Conservation (phyloP, 2,888 invertebrate genomes). For the Drosophila subsilvestris region DNA sequence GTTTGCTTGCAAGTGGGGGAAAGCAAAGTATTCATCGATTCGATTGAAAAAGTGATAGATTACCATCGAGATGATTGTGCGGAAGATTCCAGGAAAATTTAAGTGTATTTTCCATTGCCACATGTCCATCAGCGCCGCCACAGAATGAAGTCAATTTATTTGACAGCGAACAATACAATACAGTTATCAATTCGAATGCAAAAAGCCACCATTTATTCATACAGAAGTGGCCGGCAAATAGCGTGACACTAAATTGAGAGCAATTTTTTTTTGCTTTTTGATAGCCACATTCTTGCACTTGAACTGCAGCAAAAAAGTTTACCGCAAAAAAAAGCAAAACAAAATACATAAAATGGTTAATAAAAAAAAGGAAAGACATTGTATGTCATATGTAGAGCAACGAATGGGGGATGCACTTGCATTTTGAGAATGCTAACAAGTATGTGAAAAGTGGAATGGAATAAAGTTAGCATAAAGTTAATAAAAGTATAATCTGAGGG, state of each 20-base stretch:
- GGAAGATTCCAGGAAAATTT: too few species aligned
- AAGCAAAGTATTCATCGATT: slow-evolving; percentile 1
- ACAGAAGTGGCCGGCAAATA: slow-evolving; percentile 14
- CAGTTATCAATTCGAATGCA: slow-evolving; percentile 45
- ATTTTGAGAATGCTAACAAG: too few species aligned
- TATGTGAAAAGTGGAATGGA: background rate
- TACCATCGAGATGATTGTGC: background rate
- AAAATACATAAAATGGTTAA: background rate
- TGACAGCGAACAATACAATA: slow-evolving; percentile 32
- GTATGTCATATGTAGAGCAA: background rate
- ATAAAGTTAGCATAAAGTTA: too few species aligned
- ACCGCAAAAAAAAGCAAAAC: background rate
- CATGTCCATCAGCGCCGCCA: too few species aligned
- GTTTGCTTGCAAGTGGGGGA: background rate
- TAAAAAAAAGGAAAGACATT: background rate
- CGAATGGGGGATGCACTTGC: background rate
- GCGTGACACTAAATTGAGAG: slow-evolving; percentile 47
- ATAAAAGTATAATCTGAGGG: background rate
- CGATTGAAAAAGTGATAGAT: background rate
- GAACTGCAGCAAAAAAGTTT: slow-evolving; percentile 1
- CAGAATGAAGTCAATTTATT: slow-evolving; percentile 8
- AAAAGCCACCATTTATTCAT: slow-evolving; percentile 13
- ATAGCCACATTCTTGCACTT: slow-evolving; percentile 21
- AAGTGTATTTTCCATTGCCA: background rate
- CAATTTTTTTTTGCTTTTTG: slow-evolving; percentile 26